Evolutionary conservation across 2,888 invertebrate genomes (phyloP).

Genomic region (Himalopsyche tibetana): DNA sequence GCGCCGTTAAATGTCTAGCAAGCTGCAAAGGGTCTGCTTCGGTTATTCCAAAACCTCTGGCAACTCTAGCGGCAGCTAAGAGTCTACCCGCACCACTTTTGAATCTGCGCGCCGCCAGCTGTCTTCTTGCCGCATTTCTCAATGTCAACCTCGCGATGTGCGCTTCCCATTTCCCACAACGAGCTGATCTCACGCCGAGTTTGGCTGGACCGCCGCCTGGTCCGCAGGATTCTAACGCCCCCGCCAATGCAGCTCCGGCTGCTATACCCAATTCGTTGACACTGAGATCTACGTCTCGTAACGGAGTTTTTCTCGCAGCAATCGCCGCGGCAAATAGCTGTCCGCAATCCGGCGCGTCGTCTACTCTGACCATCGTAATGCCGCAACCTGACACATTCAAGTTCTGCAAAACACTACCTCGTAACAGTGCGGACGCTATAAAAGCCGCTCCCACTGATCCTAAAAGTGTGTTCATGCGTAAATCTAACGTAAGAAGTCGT

Average conservation of each 20-base stretch:
- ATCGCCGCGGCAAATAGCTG: slow-evolving; percentile 75
- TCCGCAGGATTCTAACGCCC: slow-evolving; percentile 59
- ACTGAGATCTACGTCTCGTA: slow-evolving; percentile 74
- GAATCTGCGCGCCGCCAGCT: slow-evolving; percentile 59
- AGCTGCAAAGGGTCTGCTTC: slow-evolving; percentile 74
- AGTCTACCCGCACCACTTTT: slow-evolving; percentile 59
- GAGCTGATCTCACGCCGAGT: slow-evolving; percentile 57
- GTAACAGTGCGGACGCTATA: slow-evolving; percentile 73
- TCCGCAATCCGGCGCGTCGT: slow-evolving; percentile 74
- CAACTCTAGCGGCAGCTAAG: slow-evolving; percentile 62
- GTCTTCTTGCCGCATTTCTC: slow-evolving; percentile 59
- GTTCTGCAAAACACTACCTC: slow-evolving; percentile 75
- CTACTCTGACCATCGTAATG: slow-evolving; percentile 72
- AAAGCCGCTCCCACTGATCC: slow-evolving; percentile 75
- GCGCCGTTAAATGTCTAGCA: slow-evolving; percentile 75
- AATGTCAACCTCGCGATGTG: slow-evolving; percentile 57
- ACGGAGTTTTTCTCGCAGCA: slow-evolving; percentile 74
- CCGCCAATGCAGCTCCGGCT: slow-evolving; percentile 58
- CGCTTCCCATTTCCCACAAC: slow-evolving; percentile 62
- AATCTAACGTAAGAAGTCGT: slow-evolving; percentile 72
- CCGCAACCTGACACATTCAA: slow-evolving; percentile 76
- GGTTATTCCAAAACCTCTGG: slow-evolving; percentile 63
- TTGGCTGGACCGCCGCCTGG: slow-evolving; percentile 58
- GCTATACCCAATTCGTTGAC: slow-evolving; percentile 74
- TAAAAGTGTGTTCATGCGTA: slow-evolving; percentile 73